Conservation (phyloP, 2,888 invertebrate species). For the Drosophila paracracens region DNA sequence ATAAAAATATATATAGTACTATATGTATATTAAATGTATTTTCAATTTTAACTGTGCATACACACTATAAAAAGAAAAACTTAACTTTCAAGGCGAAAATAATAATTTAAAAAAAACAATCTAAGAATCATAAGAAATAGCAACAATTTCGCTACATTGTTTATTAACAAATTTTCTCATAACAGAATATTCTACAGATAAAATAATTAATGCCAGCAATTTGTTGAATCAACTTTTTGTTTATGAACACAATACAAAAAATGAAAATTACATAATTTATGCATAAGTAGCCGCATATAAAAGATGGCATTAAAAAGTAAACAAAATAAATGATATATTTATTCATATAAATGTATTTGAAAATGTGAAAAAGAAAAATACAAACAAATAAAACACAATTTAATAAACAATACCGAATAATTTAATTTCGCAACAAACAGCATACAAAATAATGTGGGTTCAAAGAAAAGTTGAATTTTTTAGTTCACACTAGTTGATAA, state of each 20-base stretch:
- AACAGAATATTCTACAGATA: slow-evolving; percentile 41
- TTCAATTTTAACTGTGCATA: slow-evolving; percentile 57
- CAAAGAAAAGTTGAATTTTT: background rate
- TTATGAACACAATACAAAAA: slow-evolving; percentile 51
- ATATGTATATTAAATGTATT: slow-evolving; percentile 20
- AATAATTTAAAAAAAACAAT: slow-evolving; percentile 14
- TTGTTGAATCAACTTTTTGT: slow-evolving; percentile 52
- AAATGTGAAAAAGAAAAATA: slow-evolving; percentile 78
- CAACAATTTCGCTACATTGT: slow-evolving; percentile 51
- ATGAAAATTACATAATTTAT: slow-evolving; percentile 59
- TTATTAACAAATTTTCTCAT: slow-evolving; percentile 35
- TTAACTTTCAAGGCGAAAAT: slow-evolving; percentile 23
- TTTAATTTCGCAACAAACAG: slow-evolving; percentile 1
- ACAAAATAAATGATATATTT: slow-evolving; percentile 76
- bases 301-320: slow-evolving; percentile 63
- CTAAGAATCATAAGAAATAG: slow-evolving; percentile 45
- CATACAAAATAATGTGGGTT: background rate
- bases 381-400: slow-evolving; percentile 78
- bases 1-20: slow-evolving; percentile 33
- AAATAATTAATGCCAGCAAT: slow-evolving; percentile 57
- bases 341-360: slow-evolving; percentile 81
- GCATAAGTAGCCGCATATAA: slow-evolving; percentile 69
- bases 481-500: background rate
- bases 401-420: slow-evolving; percentile 62
- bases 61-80: slow-evolving; percentile 18